Evolutionary conservation across 2,113 vertebrate genomes (phyloP), one percentile per base, ranked within the genome.

Genomic region (Sapajus apella): DNA sequence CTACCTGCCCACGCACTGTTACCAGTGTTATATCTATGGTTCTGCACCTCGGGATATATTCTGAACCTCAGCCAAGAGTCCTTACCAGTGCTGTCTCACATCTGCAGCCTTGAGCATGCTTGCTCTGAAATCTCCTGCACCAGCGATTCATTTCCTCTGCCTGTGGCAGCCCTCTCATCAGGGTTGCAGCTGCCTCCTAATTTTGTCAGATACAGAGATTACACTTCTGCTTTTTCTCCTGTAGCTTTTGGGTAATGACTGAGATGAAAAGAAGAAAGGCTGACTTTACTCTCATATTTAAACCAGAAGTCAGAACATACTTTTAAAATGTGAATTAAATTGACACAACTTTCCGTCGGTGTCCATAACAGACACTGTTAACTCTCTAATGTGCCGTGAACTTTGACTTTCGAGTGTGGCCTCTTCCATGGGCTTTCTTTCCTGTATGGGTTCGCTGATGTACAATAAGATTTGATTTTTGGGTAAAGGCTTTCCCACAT

Each of bases 401-500:
- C 82, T 98, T 97, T 97, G 96, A 80, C 43, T 97, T 97, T 43
- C 50, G 32, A 45, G 21, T 70, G 17, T 90, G 90, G 58, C 83
- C 83, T 94, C 86, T 96, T 32, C 94, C 91, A 66, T 95, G 84
- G 79, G 90, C 72, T 68, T 97, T 98, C 80, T 98, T 98, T 84
- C 96, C 98, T 45, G 96, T 90, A 80, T 98, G 98, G 27, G 96
- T 98, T 95, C 97, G 98, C 94, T 98, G 98, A 90, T 98, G 98
- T 87, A 98, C 96, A 72, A 98, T 96, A 94, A 98, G 98, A 55
- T 98, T 98, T 77, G 98, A 98, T 82, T 97, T 97, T 81, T 98
- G 98, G 52, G 98, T 98, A 94, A 98, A 98, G 50, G 95, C 97
- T 96, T 98, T 98, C 32, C 97, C 98, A 97, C 98, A 98, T 84